phyloP scores from a whole-genome alignment of 2,888 invertebrate genomes.

The Zygothrica quintamaculata region DNA sequence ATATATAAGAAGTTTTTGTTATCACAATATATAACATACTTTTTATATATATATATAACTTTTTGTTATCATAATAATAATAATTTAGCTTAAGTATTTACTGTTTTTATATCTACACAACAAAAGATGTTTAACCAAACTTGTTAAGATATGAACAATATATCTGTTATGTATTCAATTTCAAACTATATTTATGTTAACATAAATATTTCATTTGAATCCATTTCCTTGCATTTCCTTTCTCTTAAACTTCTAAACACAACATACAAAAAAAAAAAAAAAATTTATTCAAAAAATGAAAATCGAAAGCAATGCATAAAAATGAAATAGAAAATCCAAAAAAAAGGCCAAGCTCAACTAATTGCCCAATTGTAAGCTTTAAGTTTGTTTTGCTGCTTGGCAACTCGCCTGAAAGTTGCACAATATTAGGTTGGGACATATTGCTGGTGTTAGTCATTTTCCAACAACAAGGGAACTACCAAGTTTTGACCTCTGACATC shows the following conservation, averaged over 20 bases:
- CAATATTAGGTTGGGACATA: constrained; percentile 46
- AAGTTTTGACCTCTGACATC: constrained; percentile 58
- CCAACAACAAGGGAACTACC: constrained; percentile 22
- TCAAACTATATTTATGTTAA: no score
- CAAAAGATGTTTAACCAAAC: no score
- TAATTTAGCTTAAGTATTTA: no score
- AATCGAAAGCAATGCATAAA: constrained; percentile 23
- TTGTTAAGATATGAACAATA: no score
- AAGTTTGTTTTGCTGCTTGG: constrained; percentile 47
- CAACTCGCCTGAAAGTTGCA: constrained; percentile 49
- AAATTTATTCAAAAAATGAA: constrained; percentile 7
- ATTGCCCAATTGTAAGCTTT: constrained; percentile 64
- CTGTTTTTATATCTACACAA: no score
- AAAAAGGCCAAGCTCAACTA: constrained; percentile 41
- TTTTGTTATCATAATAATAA: no score
- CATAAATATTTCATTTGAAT: no score
- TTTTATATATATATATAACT: no score
- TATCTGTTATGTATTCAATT: no score
- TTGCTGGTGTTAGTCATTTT: constrained; percentile 18
- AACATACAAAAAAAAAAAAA: not conserved
- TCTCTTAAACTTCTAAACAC: no score
- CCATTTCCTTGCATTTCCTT: no score
- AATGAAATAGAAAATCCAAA: constrained; percentile 26
- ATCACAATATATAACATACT: no score
- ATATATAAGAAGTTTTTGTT: not conserved